Evolutionary conservation across 2,113 vertebrate species (phyloP).

Genomic region (Melospiza georgiana): DNA sequence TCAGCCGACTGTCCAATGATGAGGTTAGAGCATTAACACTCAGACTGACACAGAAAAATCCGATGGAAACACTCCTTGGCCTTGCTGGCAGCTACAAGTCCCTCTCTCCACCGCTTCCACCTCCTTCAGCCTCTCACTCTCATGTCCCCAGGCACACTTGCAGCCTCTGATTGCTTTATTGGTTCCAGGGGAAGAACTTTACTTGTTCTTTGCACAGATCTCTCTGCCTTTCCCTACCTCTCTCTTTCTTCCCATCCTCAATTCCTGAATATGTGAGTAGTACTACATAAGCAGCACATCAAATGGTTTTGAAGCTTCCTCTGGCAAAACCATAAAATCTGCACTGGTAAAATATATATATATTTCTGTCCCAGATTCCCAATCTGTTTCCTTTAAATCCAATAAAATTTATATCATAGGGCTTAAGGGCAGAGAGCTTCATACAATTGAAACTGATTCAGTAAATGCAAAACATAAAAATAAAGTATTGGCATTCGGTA

Average conservation of each 20-base stretch:
- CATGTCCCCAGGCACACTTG: background rate
- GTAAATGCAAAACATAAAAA: conserved; percentile 77
- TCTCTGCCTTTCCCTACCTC: background rate
- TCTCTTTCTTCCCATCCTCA: background rate
- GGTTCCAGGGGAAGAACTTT: background rate
- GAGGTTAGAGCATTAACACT: background rate
- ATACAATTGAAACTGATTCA: conserved; percentile 68
- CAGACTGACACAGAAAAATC: background rate
- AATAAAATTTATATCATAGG: conserved; percentile 58
- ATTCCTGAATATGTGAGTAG: background rate
- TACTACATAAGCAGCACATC: conserved; percentile 53
- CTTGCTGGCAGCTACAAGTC: background rate
- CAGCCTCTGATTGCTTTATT: background rate
- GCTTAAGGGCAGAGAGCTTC: conserved; percentile 64
- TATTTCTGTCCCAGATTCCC: conserved; percentile 65
- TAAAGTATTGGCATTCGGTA: conserved; percentile 75
- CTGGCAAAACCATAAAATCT: conserved; percentile 49
- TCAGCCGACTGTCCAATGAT: background rate
- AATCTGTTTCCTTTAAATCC: conserved; percentile 78
- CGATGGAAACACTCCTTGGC: background rate
- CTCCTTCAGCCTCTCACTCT: background rate
- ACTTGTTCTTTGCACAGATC: background rate
- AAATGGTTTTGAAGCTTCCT: conserved; percentile 58
- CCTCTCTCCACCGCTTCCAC: background rate
- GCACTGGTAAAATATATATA: conserved; percentile 1